Evolutionary conservation across 2,113 vertebrate species (phyloP).

Genomic region (Daphoenositta chrysoptera): DNA sequence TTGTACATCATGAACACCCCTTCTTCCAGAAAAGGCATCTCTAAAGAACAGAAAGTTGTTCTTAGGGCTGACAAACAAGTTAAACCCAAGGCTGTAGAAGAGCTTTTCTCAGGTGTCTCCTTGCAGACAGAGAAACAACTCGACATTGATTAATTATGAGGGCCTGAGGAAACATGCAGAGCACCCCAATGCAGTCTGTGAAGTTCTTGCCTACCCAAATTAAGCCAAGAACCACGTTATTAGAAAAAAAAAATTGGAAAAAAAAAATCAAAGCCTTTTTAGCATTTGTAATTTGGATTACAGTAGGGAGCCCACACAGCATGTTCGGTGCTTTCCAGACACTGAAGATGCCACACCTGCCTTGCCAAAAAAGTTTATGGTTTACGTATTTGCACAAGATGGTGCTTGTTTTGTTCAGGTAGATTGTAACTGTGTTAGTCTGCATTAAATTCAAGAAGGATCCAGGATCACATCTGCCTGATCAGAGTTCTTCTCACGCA

Average conservation of each 20-base stretch:
- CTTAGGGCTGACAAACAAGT: neutral
- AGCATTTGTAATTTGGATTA: slow-evolving; percentile 36
- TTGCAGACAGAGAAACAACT: neutral
- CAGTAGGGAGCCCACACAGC: slow-evolving; percentile 49
- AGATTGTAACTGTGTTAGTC: neutral
- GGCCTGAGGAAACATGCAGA: slow-evolving; percentile 54
- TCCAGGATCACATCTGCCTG: neutral
- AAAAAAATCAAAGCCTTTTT: slow-evolving; percentile 44
- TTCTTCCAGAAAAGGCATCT: neutral
- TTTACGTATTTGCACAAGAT: slow-evolving; percentile 45
- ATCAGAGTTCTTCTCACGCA: neutral
- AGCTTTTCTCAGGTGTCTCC: neutral
- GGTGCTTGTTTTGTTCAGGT: slow-evolving; percentile 33
- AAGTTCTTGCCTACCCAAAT: slow-evolving; percentile 27
- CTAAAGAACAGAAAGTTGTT: neutral
- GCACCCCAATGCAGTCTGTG: neutral
- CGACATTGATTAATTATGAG: neutral
- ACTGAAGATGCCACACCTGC: slow-evolving; percentile 29
- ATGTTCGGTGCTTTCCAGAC: slow-evolving; percentile 60
- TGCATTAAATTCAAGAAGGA: slow-evolving; percentile 18
- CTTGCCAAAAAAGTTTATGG: slow-evolving; percentile 39
- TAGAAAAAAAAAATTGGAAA: neutral
- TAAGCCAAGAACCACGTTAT: neutral
- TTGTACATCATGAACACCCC: neutral
- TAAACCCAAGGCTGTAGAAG: neutral